Conservation (phyloP, 1,140 invertebrate genomes). For the Drosophila yakuba region DNA sequence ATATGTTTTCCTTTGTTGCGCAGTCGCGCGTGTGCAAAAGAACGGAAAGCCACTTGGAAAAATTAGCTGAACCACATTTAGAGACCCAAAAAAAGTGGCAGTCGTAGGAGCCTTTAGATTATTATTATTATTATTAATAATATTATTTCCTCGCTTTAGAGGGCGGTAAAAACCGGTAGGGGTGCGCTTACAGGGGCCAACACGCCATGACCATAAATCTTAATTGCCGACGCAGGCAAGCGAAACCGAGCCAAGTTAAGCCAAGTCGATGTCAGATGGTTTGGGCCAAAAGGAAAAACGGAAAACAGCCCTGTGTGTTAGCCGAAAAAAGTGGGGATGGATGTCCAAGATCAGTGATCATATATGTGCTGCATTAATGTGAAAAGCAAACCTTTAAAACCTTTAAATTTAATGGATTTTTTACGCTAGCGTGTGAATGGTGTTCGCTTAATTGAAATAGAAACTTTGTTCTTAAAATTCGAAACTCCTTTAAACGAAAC, state of each 20-base stretch:
- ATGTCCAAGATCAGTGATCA: slow-evolving; percentile 7
- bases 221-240: slow-evolving; percentile 77
- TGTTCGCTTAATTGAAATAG: too few relatives aligned
- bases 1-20: slow-evolving; percentile 33
- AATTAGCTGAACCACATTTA: slow-evolving; percentile 67
- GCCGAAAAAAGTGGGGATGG: not conserved
- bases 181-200: slow-evolving; percentile 51
- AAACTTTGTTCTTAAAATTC: too few relatives aligned
- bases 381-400: not conserved
- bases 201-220: slow-evolving; percentile 81
- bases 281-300: slow-evolving; percentile 6
- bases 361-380: not conserved
- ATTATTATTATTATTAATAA: slow-evolving; percentile 8
- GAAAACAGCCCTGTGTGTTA: slow-evolving; percentile 11
- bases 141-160: not conserved
- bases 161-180: slow-evolving; percentile 18
- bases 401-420: too few relatives aligned
- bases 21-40: slow-evolving; percentile 70
- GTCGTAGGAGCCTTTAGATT: slow-evolving; percentile 18
- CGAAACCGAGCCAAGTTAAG: slow-evolving; percentile 44
- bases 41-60: slow-evolving; percentile 47
- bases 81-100: slow-evolving; percentile 9
- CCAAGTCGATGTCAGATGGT: slow-evolving; percentile 28
- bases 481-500: not conserved
- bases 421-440: too few relatives aligned